Evolutionary conservation across 1,140 invertebrate genomes (phyloP).

Genomic region (Bombus sylvicola): DNA sequence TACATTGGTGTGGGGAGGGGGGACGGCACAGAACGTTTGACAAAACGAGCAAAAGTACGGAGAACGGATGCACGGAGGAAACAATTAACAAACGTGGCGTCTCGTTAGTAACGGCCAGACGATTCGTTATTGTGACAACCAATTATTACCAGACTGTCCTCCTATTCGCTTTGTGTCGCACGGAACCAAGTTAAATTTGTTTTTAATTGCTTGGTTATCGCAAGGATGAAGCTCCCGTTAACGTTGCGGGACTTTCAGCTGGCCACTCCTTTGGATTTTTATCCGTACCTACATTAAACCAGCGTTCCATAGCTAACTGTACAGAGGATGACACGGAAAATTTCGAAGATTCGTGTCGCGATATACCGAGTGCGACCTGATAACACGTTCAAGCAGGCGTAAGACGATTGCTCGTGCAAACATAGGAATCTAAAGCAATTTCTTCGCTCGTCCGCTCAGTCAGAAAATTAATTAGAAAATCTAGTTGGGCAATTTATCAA

Average conservation of each 20-base stretch:
- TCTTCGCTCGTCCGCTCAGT: too few species aligned
- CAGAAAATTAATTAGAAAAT: too few species aligned
- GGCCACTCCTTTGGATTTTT: neutral
- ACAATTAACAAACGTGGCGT: constrained; percentile 36
- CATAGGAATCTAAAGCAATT: too few species aligned
- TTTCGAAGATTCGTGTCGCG: neutral
- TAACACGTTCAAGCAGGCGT: too few species aligned
- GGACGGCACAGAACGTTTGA: neutral
- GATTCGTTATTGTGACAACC: constrained; percentile 44
- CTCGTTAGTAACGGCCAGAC: constrained; percentile 42
- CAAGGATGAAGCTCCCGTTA: neutral
- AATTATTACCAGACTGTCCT: constrained; percentile 26
- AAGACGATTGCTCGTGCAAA: too few species aligned
- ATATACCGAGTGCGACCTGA: neutral
- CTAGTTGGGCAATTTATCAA: too few species aligned
- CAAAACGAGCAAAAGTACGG: constrained; percentile 17
- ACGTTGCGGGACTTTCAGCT: neutral
- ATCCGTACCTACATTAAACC: too few species aligned
- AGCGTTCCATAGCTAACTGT: neutral
- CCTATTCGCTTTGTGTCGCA: neutral
- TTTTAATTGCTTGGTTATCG: constrained; percentile 26
- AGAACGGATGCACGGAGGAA: neutral
- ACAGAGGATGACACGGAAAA: neutral
- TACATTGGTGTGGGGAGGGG: too few species aligned
- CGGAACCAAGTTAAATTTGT: constrained; percentile 10